Percentiles rank a stretch among this genome's conserved stretches.
Evolutionary conservation across 37 sponge, comb jelly and placozoan genomes (phyloP).

Genomic region (Lycopodina hypogea): DNA sequence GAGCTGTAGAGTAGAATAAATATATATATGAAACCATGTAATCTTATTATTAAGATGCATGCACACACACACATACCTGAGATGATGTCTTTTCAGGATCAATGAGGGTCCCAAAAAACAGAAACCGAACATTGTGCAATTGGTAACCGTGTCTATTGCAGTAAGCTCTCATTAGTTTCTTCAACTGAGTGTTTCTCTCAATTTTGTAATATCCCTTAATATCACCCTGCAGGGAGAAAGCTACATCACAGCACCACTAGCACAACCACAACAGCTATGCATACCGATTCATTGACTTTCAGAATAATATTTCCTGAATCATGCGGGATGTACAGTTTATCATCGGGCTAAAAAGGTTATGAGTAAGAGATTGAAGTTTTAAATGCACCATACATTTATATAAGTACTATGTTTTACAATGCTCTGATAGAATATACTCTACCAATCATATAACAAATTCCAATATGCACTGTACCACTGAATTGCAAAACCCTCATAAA

Average conservation of each 20-base stretch:
- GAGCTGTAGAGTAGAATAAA: conserved; percentile 44
- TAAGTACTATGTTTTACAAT: background rate
- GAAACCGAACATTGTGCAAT: conserved; percentile 77
- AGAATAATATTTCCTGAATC: conserved; percentile 70
- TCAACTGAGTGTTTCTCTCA: conserved; percentile 89
- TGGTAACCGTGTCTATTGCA: conserved; percentile 97
- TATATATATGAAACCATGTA: background rate
- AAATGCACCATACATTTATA: background rate
- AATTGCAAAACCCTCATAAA: no score
- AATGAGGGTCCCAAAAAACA: conserved; percentile 90
- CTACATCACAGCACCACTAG: background rate
- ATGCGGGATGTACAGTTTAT: conserved; percentile 47
- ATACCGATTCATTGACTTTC: conserved; percentile 76
- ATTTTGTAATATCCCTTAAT: conserved; percentile 94
- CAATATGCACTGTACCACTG: no score
- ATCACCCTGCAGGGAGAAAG: conserved; percentile 65
- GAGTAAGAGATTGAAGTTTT: background rate
- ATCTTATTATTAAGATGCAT: background rate
- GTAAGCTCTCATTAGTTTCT: conserved; percentile 95
- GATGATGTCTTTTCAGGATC: conserved; percentile 73
- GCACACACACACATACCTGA: conserved; percentile 21
- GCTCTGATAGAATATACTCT: no score
- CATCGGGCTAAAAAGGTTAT: conserved; percentile 56
- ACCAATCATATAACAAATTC: no score
- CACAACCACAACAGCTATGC: background rate